A percentile compares a stretch with the other conserved stretches of the same genome.
phyloP scores from a whole-genome alignment of 2,888 invertebrate species.

The Elegia similella region DNA sequence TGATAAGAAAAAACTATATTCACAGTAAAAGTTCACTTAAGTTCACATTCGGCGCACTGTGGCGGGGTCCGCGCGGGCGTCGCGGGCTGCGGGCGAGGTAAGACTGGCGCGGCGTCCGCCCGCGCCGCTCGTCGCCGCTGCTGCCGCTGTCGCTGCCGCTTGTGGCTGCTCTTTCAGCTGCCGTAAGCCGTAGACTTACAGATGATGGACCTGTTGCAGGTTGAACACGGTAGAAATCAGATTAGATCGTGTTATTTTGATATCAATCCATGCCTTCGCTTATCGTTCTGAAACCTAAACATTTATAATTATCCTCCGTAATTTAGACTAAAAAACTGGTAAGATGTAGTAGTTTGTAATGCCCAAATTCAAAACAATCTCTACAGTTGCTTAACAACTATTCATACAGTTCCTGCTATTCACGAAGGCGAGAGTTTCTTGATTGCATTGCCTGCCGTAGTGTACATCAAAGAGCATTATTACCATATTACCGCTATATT shows the following conservation, averaged over 20 bases:
- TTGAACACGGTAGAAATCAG: neutral
- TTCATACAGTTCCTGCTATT: no score
- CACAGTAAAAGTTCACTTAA: neutral
- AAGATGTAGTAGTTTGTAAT: no score
- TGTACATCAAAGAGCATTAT: no score
- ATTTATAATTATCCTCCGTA: no score
- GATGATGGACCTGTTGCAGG: neutral
- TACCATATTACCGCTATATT: no score
- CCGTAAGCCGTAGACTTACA: neutral
- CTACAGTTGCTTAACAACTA: no score
- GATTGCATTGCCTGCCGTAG: no score
- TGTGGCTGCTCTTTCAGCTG: neutral
- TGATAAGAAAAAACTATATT: neutral
- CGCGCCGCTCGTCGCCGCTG: neutral
- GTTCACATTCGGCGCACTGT: neutral
- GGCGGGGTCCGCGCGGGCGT: neutral
- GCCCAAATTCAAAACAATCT: no score
- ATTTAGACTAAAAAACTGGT: no score
- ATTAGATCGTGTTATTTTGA: neutral
- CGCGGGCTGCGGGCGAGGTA: neutral
- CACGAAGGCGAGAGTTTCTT: no score
- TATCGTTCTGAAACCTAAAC: no score
- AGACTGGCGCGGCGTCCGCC: neutral
- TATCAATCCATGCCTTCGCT: no score
- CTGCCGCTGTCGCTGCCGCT: neutral